Evolutionary conservation across 2,888 invertebrate species (phyloP).

Genomic region (Peribatodes rhomboidaria): DNA sequence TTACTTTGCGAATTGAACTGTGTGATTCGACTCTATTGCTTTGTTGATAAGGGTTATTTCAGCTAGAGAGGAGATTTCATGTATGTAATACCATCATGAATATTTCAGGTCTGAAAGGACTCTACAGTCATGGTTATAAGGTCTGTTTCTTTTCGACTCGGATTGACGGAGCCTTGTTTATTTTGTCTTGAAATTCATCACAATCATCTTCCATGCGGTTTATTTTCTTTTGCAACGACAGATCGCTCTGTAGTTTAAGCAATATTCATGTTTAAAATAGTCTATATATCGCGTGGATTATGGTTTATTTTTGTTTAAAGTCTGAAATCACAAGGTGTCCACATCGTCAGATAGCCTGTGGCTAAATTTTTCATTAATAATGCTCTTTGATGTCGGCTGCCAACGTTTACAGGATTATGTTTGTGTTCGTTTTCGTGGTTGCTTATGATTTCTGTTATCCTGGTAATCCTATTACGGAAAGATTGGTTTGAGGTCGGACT

Average conservation of each 20-base stretch:
- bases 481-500: conserved; percentile 24
- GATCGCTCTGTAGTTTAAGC: conserved; percentile 2
- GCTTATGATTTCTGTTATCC: conserved; percentile 37
- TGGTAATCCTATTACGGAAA: conserved; percentile 35
- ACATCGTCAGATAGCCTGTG: conserved; percentile 63
- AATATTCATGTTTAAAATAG: conserved; percentile 1
- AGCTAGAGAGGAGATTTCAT: neutral
- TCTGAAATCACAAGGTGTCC: conserved; percentile 33
- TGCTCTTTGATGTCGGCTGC: conserved; percentile 43
- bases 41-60: conserved; percentile 12
- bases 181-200: conserved; percentile 29
- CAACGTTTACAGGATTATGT: conserved; percentile 33
- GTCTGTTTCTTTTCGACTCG: conserved; percentile 44
- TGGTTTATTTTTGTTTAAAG: conserved; percentile 12
- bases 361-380: conserved; percentile 73
- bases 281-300: neutral
- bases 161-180: conserved; percentile 22
- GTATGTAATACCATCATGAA: conserved; percentile 23
- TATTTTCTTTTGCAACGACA: conserved; percentile 20
- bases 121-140: conserved; percentile 45
- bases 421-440: conserved; percentile 25
- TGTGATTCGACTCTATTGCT: conserved; percentile 14
- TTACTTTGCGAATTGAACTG: conserved; percentile 20
- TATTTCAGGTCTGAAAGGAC: conserved; percentile 39
- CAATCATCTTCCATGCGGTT: conserved; percentile 23